Base-by-base conservation (phyloP, 1,140 invertebrate species). In the Tyrophagus putrescentiae region DNA sequence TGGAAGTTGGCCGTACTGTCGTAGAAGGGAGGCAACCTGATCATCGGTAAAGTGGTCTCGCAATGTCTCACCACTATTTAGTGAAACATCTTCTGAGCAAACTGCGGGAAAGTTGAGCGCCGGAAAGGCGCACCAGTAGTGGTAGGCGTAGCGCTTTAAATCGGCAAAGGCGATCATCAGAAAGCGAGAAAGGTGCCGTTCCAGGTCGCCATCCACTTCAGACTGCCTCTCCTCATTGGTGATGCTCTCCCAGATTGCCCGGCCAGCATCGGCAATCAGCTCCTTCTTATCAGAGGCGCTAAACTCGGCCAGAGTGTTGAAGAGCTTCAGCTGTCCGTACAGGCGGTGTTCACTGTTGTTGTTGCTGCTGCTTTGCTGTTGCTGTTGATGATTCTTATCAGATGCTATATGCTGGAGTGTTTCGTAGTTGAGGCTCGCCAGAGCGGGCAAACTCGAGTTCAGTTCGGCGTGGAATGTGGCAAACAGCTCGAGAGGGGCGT, bases 121-220 rank as follows among this genome's bases (percentile, higher is more conserved):
- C 1, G 90, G 90, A 76, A 93, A 94, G 23, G 83, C 84, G 76
- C 90, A 88, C 91, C 91, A 96, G 70, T 91, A 95, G 71, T 87
- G 84, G 73, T 84, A 96, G 66, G 83, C 78, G 71, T 89, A 93
- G 65, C 86, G 88, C 72, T 96, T 96, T 31, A 97, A 76, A 77
- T 97, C 90, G n/a, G n/a, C n/a, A n/a, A n/a, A n/a, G n/a, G n/a
- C n/a, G n/a, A n/a, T n/a, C n/a, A n/a, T n/a, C n/a, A n/a, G n/a
- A n/a, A n/a, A n/a, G n/a, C n/a, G n/a, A n/a, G n/a, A n/a, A n/a
- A n/a, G n/a, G n/a, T n/a, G n/a, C n/a, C n/a, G n/a, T n/a, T n/a
- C n/a, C n/a, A n/a, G n/a, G n/a, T n/a, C n/a, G n/a, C n/a, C n/a
- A n/a, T n/a, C n/a, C n/a, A n/a, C n/a, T n/a, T n/a, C n/a, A n/a